Conservation (phyloP, 2,113 vertebrate species). For the Cephalopterus ornatus region DNA sequence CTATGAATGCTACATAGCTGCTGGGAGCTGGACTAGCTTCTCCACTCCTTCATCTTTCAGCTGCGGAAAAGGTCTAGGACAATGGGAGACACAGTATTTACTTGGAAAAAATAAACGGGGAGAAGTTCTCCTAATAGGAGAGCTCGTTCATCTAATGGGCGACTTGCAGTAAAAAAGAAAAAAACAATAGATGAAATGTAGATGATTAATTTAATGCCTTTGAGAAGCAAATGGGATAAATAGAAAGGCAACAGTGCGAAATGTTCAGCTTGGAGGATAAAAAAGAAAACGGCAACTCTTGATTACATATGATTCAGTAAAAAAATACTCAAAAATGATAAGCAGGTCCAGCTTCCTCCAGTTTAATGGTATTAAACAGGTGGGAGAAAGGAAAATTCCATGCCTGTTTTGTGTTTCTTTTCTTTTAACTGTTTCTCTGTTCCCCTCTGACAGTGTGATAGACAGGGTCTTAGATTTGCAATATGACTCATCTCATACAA, state of each 20-base stretch:
- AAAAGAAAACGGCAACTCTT: neutral
- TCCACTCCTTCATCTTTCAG: neutral
- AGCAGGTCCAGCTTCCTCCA: neutral
- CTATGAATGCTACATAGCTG: neutral
- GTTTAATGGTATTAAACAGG: neutral
- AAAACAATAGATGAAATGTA: neutral
- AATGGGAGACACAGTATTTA: neutral
- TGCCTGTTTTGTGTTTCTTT: neutral
- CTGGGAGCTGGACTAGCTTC: neutral
- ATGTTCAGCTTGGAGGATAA: neutral
- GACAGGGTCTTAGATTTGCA: neutral
- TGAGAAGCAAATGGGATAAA: neutral
- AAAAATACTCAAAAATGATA: neutral
- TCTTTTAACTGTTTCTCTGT: neutral
- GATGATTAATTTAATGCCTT: neutral
- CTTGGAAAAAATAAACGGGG: accelerated
- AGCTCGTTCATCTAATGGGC: accelerated
- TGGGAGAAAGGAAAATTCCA: neutral
- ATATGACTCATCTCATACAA: neutral
- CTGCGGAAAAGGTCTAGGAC: neutral
- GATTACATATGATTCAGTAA: neutral
- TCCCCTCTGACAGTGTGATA: neutral
- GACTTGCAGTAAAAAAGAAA: neutral
- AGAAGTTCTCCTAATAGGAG: no score
- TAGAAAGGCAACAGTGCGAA: neutral